Base-by-base conservation (phyloP, 2,888 invertebrate genomes). In the Caenorhabditis uteleia region DNA sequence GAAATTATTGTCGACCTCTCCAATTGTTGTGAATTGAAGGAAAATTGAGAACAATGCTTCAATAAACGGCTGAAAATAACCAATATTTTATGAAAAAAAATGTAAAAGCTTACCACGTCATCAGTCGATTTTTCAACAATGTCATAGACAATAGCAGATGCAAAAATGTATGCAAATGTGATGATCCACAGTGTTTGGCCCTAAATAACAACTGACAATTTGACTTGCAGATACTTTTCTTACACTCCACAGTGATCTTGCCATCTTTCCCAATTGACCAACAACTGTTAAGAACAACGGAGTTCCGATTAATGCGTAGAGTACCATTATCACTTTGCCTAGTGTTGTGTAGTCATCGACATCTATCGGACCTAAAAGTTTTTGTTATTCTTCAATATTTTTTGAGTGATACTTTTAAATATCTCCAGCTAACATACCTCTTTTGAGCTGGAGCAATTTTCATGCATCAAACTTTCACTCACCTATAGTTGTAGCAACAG, bases 11-110 rank as follows among this genome's bases (percentile, higher is more conserved):
- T 72, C 69, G 16, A 64, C 74, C 45, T 76, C 76, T 47, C 78
- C 78, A 14, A 79, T 70, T 6, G 79, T 78, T 40, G 78, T 65
- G 48, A 75, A 71, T 53, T 70, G 73, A 2, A 80, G 58, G 50
- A 78, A 80, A 18, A 79, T 77, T 14, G 72, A 71, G 43, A 80
- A 74, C 12, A 78, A 45, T 20, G 76, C 78, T 58, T 79, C 77
- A 34, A 74, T 51, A 43, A 80, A 79, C n/a, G 78, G 77, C 79
- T 79, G 57, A 46, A 70, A 40, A 40, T 21, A 20, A 26, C 8
- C 16, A 26, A 16, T 26, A 7, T 23, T 23, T 46, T 16, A n/a
- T 21, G 1, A 49, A 10, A 6, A 23, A 39, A 46, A 47, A 43
- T 29, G 26, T 29, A 44, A 38, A 0, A 6, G 33, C 65, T 58